Evolutionary conservation across 2,888 invertebrate species (phyloP), one percentile per base, ranked within the genome.

Genomic region (Sinotaia quadrata): DNA sequence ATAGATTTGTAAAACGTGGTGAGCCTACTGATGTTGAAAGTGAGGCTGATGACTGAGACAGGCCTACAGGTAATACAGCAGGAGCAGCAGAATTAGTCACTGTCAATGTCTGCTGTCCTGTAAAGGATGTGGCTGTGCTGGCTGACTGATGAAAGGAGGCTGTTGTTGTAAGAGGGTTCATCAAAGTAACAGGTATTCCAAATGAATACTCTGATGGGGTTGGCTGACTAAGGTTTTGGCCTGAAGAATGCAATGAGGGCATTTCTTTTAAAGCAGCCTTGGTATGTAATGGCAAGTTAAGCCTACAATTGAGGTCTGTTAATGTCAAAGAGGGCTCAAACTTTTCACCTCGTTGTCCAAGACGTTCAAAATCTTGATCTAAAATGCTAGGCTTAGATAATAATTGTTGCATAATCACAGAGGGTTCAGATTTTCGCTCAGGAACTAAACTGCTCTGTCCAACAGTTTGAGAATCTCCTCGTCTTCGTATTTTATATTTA

Each of bases 281-380:
- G 41, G 75, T 78, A 72, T 75, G 74, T 58, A 75, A 63, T 60
- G 44, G 21, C 4, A 52, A 27, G 4, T 44, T 36, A 10, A 18
- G n/a, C 21, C 63, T 36, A 18, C 71, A 74, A 52, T 74, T 77
- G 12, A 72, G 78, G 44, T 71, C 54, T 59, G 37, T 56, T 15
- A 71, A 57, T 31, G 54, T 69, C 34, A 79, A 41, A 29, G 65
- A 27, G 15, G 87, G 86, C 89, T 96, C 92, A 89, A 95, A 92
- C 89, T 95, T 92, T 88, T 96, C 93, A 85, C 93, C 91, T 69
- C 94, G 93, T 82, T 87, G 84, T 88, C 96, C 96, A 69, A 98
- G 90, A 41, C 98, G 91, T 88, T 97, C 96, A 49, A 94, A 92
- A 87, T 98, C 98, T 88, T 97, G 97, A 87, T 98, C 98, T 88